Conservation (phyloP, 2,113 vertebrate species). For the Lampris incognitus region DNA sequence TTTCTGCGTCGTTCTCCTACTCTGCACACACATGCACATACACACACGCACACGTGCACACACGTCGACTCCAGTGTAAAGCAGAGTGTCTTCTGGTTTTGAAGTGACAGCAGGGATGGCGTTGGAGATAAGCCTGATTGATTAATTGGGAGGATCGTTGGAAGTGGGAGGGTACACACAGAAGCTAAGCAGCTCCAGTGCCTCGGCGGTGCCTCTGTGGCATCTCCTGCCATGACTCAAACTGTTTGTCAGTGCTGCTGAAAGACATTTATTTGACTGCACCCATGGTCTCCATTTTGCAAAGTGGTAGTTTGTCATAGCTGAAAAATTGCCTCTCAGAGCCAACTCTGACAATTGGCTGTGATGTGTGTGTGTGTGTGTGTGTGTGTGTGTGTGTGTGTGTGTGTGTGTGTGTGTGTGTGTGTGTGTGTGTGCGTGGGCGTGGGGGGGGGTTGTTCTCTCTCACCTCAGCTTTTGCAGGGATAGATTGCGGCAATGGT, state of each 20-base stretch:
- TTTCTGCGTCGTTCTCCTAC: too few species aligned
- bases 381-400: too few species aligned
- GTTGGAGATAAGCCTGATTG: constrained; percentile 71
- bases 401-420: not conserved
- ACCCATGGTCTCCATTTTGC: constrained; percentile 48
- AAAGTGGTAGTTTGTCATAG: constrained; percentile 63
- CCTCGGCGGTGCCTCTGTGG: constrained; percentile 50
- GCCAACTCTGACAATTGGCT: constrained; percentile 50
- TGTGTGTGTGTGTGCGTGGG: not conserved
- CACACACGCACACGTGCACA: constrained; percentile 5
- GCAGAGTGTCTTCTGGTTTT: constrained; percentile 44
- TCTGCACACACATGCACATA: constrained; percentile 30
- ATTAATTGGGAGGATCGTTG: constrained; percentile 65
- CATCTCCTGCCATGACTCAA: constrained; percentile 47
- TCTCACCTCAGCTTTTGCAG: not conserved
- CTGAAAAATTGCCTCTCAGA: constrained; percentile 53
- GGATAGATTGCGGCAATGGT: not conserved
- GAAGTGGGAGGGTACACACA: constrained; percentile 51
- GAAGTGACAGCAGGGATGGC: constrained; percentile 64
- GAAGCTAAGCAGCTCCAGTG: constrained; percentile 52
- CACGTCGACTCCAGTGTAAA: constrained; percentile 14
- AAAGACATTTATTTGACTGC: constrained; percentile 56
- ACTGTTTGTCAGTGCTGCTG: constrained; percentile 62
- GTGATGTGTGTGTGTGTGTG: constrained; percentile 32
- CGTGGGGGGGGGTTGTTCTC: not conserved